Evolutionary conservation across 2,888 invertebrate genomes (phyloP).

Genomic region (Arge pagana): DNA sequence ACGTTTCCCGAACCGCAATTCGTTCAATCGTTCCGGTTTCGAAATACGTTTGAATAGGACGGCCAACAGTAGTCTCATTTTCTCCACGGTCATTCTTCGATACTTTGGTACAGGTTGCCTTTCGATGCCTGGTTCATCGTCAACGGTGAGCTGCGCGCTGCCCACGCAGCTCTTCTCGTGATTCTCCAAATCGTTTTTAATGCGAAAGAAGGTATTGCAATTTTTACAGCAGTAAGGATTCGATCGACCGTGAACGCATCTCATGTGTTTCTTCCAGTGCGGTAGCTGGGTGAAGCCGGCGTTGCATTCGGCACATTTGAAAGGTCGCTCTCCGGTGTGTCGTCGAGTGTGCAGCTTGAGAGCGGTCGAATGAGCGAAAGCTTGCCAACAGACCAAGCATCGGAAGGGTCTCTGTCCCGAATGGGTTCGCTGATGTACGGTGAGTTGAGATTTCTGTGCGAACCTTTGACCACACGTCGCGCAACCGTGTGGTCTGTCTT

Average conservation of each 20-base stretch:
- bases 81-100: constrained; percentile 68
- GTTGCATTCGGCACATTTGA: constrained; percentile 67
- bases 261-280: constrained; percentile 87
- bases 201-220: constrained; percentile 76
- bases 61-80: constrained; percentile 79
- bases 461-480: constrained; percentile 79
- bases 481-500: constrained; percentile 78
- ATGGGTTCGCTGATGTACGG: constrained; percentile 83
- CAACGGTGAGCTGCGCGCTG: constrained; percentile 21
- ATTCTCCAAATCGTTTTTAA: constrained; percentile 72
- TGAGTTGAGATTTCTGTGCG: constrained; percentile 82
- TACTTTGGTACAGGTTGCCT: constrained; percentile 54
- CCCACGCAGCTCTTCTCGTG: constrained; percentile 61
- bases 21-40: constrained; percentile 75
- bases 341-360: constrained; percentile 80
- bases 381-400: constrained; percentile 79
- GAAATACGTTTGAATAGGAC: constrained; percentile 83
- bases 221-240: constrained; percentile 78
- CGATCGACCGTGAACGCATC: constrained; percentile 78
- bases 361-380: constrained; percentile 84
- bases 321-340: constrained; percentile 87
- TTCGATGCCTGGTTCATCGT: constrained; percentile 41
- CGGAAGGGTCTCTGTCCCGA: constrained; percentile 82
- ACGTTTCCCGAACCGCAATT: constrained; percentile 74
- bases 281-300: constrained; percentile 81